Conservation (phyloP, 1,140 invertebrate species). For the Lepidostoma basale region DNA sequence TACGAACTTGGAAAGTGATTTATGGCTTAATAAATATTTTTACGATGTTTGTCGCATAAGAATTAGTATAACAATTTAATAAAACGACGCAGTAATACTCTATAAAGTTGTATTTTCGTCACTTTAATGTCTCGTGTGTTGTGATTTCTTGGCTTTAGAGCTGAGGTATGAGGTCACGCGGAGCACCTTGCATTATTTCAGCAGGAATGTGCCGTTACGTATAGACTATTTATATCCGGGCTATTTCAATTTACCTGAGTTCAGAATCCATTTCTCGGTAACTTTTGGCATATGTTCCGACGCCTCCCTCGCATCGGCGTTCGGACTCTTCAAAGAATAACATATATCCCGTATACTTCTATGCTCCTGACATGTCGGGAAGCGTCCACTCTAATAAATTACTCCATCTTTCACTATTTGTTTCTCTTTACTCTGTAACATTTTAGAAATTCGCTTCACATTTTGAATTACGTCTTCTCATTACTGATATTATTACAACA, state of each 20-base stretch:
- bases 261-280: constrained; percentile 16
- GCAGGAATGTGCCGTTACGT: constrained; percentile 8
- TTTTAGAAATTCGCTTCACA: too few relatives aligned
- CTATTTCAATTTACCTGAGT: constrained; percentile 26
- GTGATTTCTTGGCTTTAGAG: too few relatives aligned
- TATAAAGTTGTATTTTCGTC: too few relatives aligned
- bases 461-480: neutral
- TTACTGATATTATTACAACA: too few relatives aligned
- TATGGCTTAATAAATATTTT: too few relatives aligned
- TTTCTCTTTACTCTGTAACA: too few relatives aligned
- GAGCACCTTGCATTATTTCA: constrained; percentile 20
- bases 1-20: too few relatives aligned
- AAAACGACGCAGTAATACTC: too few relatives aligned
- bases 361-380: neutral
- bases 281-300: constrained; percentile 22
- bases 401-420: neutral
- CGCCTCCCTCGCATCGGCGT: constrained; percentile 4
- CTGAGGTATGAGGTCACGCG: neutral
- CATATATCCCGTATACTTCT: neutral
- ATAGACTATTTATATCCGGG: constrained; percentile 20
- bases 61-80: too few relatives aligned
- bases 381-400: constrained; percentile 13
- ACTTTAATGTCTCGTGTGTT: too few relatives aligned
- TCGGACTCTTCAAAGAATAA: neutral
- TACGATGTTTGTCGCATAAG: too few relatives aligned